phyloP scores from a whole-genome alignment of 2,797 vertebrate species.

The Poeciliopsis infans region DNA sequence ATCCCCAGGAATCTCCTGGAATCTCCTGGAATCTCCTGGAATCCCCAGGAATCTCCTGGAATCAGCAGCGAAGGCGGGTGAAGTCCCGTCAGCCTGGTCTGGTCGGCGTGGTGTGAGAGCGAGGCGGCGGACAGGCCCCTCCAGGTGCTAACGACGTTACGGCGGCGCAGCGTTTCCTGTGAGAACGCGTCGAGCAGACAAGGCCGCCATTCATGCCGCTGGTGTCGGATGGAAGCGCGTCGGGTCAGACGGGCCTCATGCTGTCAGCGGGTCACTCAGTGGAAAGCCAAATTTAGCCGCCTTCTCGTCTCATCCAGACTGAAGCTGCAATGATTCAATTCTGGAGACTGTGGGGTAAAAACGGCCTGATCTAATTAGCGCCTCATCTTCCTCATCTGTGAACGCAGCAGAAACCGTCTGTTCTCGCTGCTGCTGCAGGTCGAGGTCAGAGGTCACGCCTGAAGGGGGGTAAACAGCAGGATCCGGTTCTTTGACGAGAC shows the following conservation, averaged over 20 bases:
- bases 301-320: constrained; percentile 62
- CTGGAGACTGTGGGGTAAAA: constrained; percentile 43
- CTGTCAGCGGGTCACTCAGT: constrained; percentile 45
- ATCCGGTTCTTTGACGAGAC: no score
- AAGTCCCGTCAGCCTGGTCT: neutral
- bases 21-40: no score
- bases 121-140: neutral
- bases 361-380: constrained; percentile 70
- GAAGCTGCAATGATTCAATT: constrained; percentile 71
- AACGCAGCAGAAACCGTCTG: neutral
- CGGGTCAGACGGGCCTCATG: constrained; percentile 29
- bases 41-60: no score
- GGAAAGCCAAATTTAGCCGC: constrained; percentile 67
- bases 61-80: no score
- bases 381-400: constrained; percentile 17
- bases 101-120: neutral
- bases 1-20: no score
- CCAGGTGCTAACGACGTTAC: constrained; percentile 11
- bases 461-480: constrained; percentile 19
- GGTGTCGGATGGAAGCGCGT: neutral
- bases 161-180: constrained; percentile 24
- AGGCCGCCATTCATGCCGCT: constrained; percentile 33
- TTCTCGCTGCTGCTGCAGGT: constrained; percentile 32
- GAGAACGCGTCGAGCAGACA: constrained; percentile 33
- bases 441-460: constrained; percentile 46